Conservation (phyloP, 2,113 vertebrate genomes). For the Larimichthys polyactis region DNA sequence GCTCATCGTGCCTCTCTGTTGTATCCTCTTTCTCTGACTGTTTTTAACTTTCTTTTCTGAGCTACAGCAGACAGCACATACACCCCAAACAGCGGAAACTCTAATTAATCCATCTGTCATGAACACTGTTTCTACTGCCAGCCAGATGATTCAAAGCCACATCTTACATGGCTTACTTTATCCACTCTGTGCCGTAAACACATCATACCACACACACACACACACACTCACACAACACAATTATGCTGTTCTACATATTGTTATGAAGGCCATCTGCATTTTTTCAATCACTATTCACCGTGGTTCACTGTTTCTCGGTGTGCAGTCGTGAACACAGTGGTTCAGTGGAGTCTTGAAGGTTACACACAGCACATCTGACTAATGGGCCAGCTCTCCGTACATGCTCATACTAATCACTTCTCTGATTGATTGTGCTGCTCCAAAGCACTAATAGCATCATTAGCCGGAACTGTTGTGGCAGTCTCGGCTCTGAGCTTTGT, state of each 20-base stretch:
- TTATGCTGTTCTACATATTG: constrained; percentile 11
- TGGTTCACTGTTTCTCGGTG: background rate
- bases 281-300: background rate
- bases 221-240: background rate
- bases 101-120: constrained; percentile 15
- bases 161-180: background rate
- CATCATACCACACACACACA: background rate
- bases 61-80: background rate
- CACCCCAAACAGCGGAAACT: background rate
- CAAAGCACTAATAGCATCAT: constrained; percentile 79
- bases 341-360: constrained; percentile 67
- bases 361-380: constrained; percentile 70
- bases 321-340: constrained; percentile 8
- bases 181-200: background rate
- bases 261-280: constrained; percentile 27
- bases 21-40: background rate
- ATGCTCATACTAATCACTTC: constrained; percentile 80
- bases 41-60: background rate
- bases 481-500: constrained; percentile 61
- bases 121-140: background rate
- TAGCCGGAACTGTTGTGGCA: constrained; percentile 75
- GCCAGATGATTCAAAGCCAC: background rate
- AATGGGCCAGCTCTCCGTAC: constrained; percentile 74
- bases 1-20: background rate
- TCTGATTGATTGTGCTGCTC: constrained; percentile 77